These are phyloP conservation scores for Pandemis cinnamomeana DNA, from an alignment of 2,888 invertebrate species.

Conservation along the genomic window DNA sequence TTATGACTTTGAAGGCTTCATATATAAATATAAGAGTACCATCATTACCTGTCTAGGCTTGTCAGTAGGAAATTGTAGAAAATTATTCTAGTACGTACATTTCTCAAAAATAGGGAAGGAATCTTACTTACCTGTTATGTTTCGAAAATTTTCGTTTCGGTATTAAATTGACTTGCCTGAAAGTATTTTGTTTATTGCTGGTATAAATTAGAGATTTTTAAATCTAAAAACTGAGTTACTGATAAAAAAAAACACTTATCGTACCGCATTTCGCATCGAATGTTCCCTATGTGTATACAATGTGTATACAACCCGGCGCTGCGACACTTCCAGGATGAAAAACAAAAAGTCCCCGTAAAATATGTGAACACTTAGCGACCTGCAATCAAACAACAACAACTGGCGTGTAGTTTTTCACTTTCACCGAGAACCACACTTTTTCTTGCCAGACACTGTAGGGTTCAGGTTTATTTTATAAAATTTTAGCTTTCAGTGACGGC, in stretches of 20 bases:
- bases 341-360: conserved; percentile 74
- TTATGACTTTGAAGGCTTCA: too few species aligned
- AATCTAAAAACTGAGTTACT: too few species aligned
- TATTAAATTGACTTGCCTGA: too few species aligned
- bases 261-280: conserved; percentile 43
- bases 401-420: conserved; percentile 69
- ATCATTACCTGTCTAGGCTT: too few species aligned
- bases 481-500: not conserved
- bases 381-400: conserved; percentile 77
- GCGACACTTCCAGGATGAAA: conserved; percentile 57
- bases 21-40: too few species aligned
- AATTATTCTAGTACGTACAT: too few species aligned
- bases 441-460: conserved; percentile 28
- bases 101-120: too few species aligned
- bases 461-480: not conserved
- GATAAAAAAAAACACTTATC: not conserved
- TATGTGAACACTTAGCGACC: conserved; percentile 83
- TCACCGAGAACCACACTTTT: conserved; percentile 56
- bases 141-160: too few species aligned
- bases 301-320: conserved; percentile 48
- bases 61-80: too few species aligned
- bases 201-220: too few species aligned
- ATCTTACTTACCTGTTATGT: too few species aligned
- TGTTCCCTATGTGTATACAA: conserved; percentile 47
- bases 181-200: too few species aligned